phyloP scores from a whole-genome alignment of 1,140 invertebrate genomes.

The Ips nitidus region DNA sequence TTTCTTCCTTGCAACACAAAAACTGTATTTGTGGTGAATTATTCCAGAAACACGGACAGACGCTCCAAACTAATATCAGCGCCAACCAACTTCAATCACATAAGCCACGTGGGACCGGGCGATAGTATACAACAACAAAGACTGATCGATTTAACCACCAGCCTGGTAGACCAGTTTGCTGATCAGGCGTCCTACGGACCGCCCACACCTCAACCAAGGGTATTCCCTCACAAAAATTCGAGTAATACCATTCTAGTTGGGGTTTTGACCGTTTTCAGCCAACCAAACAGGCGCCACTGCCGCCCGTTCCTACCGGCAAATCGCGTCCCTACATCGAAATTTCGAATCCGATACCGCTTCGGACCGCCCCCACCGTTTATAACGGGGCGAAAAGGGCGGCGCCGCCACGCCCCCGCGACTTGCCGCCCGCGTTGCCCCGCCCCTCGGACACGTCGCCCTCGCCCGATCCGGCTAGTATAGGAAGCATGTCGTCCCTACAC shows the following conservation, averaged over 20 bases:
- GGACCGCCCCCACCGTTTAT: constrained; percentile 48
- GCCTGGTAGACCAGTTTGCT: constrained; percentile 69
- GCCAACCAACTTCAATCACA: constrained; percentile 97
- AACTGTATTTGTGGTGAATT: neutral
- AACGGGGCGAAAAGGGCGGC: constrained; percentile 61
- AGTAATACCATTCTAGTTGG: neutral
- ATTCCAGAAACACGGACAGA: constrained; percentile 70
- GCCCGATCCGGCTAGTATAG: constrained; percentile 62
- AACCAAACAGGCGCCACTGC: constrained; percentile 48
- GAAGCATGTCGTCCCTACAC: constrained; percentile 73
- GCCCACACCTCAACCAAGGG: constrained; percentile 51
- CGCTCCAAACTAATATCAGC: constrained; percentile 94
- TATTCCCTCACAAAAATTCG: constrained; percentile 22
- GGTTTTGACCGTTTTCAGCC: constrained; percentile 26
- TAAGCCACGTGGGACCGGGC: constrained; percentile 97
- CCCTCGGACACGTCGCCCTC: constrained; percentile 57
- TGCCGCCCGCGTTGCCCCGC: constrained; percentile 61
- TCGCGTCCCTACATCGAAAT: constrained; percentile 54
- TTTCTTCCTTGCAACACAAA: no score
- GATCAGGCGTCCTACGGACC: constrained; percentile 50
- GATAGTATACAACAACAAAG: constrained; percentile 93
- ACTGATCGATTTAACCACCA: constrained; percentile 88
- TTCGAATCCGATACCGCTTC: constrained; percentile 56
- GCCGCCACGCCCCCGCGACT: constrained; percentile 61
- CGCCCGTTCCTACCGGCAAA: constrained; percentile 46